Evolutionary conservation across 1,140 invertebrate species (phyloP), one percentile per base, ranked within the genome.

Genomic region (Caenorhabditis elegans): DNA sequence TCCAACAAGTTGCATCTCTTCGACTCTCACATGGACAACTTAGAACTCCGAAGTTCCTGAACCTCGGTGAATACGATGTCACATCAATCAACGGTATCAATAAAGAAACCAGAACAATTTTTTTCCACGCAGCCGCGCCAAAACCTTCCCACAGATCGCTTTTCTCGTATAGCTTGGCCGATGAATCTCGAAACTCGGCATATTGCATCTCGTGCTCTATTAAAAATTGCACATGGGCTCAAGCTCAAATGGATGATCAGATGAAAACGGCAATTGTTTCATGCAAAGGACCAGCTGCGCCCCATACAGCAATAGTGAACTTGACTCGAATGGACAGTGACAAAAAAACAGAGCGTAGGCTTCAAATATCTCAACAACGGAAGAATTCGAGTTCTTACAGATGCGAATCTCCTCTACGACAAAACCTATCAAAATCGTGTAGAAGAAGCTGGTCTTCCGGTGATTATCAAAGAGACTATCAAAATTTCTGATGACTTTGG

Each of bases 1-100:
- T 65, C 26, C 78, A 82, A 49, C 85, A 85, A 49, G 60, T 85
- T 4, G 85, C 84, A 1, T 48, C 31, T 22, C 48, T 85, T 10
- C 22, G 36, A 19, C 11, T 85, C 13, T 24, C 49, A 0, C 24
- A 53, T 55, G 34, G 47, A 3, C 48, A 39, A 3, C 19, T 36
- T 0, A 22, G 15, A 13, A 51, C 77, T 36, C 34, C 49, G 1
- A n/a, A 49, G 15, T 78, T 53, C 28, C 17, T 78, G 26, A 48
- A 51, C 36, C 15, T 55, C 2, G 77, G 77, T 19, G 77, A 53
- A 39, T 78, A 55, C 22, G 77, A 78, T 39, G 49, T 78, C 28
- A 51, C 19, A 19, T 55, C 26, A 8, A 78, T 78, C 17, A 49
- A 51, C 10, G 77, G 47, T 39, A 51, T 77, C 43, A 49, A 31